A percentile compares a stretch with the other conserved stretches of the same genome.
Evolutionary conservation across 2,113 vertebrate species (phyloP).

Genomic region (Willisornis vidua): DNA sequence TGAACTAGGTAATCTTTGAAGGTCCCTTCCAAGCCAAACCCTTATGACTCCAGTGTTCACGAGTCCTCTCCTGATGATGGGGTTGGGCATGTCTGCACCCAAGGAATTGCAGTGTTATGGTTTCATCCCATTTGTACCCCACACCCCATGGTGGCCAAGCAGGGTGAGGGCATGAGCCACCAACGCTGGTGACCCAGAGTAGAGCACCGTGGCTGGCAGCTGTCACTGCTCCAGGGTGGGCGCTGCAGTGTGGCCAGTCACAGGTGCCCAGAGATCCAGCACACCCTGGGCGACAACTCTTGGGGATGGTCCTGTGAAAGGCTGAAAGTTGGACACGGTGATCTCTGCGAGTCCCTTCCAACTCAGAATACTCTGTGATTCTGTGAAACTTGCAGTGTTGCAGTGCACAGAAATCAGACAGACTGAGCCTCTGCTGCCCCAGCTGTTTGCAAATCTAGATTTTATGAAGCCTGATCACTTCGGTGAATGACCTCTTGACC

Average conservation of each 20-base stretch:
- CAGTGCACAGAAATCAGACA: background rate
- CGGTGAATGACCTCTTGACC: background rate
- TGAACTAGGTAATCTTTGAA: background rate
- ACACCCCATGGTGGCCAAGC: background rate
- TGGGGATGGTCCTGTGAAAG: background rate
- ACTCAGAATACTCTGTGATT: background rate
- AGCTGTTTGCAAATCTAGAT: background rate
- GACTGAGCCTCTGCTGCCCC: background rate
- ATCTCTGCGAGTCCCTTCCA: background rate
- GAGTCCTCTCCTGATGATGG: background rate
- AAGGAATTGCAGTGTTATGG: background rate
- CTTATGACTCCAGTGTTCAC: background rate
- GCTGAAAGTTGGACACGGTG: background rate
- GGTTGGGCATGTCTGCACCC: background rate
- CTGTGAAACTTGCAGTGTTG: background rate
- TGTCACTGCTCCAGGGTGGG: background rate
- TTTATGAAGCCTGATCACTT: slow-evolving; percentile 38
- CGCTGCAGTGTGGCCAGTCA: accelerated
- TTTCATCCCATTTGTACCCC: background rate
- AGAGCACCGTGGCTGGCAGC: accelerated
- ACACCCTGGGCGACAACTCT: background rate
- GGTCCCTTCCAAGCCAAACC: background rate
- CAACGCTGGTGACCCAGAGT: accelerated
- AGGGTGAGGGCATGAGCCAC: background rate
- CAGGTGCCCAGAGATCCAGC: accelerated